Conservation (phyloP, 1,140 invertebrate genomes). For the Subanguina moxae region DNA sequence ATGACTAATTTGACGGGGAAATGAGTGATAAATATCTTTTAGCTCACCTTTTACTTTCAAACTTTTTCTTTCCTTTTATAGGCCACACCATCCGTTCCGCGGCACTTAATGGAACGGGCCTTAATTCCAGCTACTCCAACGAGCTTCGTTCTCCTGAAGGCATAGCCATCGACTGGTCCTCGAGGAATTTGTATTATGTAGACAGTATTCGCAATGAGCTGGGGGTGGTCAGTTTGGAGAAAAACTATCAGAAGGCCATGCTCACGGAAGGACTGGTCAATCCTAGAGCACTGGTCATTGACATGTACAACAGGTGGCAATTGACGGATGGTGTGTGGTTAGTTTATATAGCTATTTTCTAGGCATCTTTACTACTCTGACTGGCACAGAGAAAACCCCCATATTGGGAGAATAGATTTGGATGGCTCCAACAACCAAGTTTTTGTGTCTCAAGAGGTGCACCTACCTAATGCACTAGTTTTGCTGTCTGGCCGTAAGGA, state of each 20-base stretch:
- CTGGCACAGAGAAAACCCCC: slow-evolving; percentile 83
- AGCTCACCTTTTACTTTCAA: no score
- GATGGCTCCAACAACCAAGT: slow-evolving; percentile 75
- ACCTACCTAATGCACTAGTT: slow-evolving; percentile 67
- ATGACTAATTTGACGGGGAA: neutral
- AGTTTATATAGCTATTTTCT: neutral
- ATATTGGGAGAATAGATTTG: slow-evolving; percentile 86
- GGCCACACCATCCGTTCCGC: slow-evolving; percentile 51
- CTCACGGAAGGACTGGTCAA: slow-evolving; percentile 76
- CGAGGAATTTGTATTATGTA: slow-evolving; percentile 89
- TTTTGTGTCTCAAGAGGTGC: slow-evolving; percentile 64
- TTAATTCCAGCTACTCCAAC: slow-evolving; percentile 34
- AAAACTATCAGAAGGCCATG: slow-evolving; percentile 69
- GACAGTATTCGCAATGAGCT: slow-evolving; percentile 83
- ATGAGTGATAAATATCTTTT: no score
- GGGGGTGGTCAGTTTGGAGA: slow-evolving; percentile 80
- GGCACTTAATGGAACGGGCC: slow-evolving; percentile 51
- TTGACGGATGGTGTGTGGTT: slow-evolving; percentile 61
- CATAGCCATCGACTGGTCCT: slow-evolving; percentile 83
- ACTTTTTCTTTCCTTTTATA: slow-evolving; percentile 7
- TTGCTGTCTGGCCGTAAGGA: slow-evolving; percentile 77
- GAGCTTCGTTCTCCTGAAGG: slow-evolving; percentile 71
- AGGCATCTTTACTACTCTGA: slow-evolving; percentile 90
- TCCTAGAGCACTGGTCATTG: slow-evolving; percentile 87
- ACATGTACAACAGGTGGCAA: slow-evolving; percentile 76